Percentiles rank a stretch among this genome's conserved stretches.
phyloP scores from a whole-genome alignment of 1,140 invertebrate genomes.

The Muscidifurax raptorellus region DNA sequence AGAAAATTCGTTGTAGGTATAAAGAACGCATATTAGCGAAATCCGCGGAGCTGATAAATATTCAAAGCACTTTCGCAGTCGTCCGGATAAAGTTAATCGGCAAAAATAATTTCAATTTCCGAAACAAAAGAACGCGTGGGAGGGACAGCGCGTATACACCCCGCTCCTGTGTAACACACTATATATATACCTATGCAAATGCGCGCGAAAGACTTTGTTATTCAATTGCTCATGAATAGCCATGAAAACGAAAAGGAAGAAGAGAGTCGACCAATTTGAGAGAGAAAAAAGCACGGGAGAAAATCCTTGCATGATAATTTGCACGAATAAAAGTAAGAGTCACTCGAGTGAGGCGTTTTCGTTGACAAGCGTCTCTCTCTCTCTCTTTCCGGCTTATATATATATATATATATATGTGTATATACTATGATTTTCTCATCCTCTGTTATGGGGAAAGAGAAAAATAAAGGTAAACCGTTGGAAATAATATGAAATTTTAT shows the following conservation, averaged over 20 bases:
- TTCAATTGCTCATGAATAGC: background rate
- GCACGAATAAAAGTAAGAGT: constrained; percentile 16
- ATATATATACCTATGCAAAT: constrained; percentile 1
- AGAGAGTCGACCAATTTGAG: background rate
- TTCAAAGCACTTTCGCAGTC: background rate
- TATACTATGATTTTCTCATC: background rate
- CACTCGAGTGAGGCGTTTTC: background rate
- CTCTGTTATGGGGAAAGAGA: background rate
- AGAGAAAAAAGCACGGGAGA: background rate
- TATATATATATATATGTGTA: too few species aligned
- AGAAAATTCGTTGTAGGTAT: constrained; percentile 32
- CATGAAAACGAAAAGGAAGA: background rate
- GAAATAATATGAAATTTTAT: constrained; percentile 10
- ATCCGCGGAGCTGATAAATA: too few species aligned
- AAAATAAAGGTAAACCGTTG: background rate
- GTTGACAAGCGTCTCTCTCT: background rate
- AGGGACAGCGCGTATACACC: too few species aligned
- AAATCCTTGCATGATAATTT: constrained; percentile 22
- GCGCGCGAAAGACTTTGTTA: background rate
- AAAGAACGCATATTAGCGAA: background rate
- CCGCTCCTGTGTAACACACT: too few species aligned
- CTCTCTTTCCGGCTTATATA: too few species aligned
- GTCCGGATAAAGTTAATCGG: too few species aligned
- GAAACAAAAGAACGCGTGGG: too few species aligned
- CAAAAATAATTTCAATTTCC: too few species aligned